phyloP scores from a whole-genome alignment of 2,888 invertebrate species.

The Parnassius glacialis region DNA sequence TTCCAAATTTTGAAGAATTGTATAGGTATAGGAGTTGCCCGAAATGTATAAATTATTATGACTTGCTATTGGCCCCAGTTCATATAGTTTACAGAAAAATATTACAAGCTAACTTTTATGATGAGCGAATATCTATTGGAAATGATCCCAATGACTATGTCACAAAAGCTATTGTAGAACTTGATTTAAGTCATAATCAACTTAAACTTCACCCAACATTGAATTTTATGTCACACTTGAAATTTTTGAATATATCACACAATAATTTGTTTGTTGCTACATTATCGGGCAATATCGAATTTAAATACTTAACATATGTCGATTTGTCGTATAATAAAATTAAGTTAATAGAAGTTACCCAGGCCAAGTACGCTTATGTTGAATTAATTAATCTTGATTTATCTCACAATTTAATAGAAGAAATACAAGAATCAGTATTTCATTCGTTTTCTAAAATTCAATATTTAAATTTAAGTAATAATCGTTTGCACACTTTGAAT shows the following conservation, averaged over 20 bases:
- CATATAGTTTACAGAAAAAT: neutral
- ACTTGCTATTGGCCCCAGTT: neutral
- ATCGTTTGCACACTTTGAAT: conserved; percentile 10
- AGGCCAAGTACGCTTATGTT: conserved; percentile 31
- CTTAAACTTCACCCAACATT: conserved; percentile 38
- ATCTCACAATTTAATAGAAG: conserved; percentile 49
- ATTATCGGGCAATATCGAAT: conserved; percentile 39
- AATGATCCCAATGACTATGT: neutral
- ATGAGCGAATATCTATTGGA: neutral
- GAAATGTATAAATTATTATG: neutral
- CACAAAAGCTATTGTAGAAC: conserved; percentile 25
- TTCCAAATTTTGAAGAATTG: fast-evolving
- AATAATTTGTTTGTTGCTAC: conserved; percentile 44
- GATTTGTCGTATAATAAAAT: conserved; percentile 58
- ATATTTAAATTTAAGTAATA: conserved; percentile 15
- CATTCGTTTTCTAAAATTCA: neutral
- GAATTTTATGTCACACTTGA: conserved; percentile 39
- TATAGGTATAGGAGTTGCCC: neutral
- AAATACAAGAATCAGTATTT: conserved; percentile 41
- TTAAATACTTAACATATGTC: conserved; percentile 40
- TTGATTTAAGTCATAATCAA: conserved; percentile 46
- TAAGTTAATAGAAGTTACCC: conserved; percentile 34
- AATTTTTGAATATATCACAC: conserved; percentile 43
- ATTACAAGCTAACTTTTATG: neutral
- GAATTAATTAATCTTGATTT: conserved; percentile 46